Conservation (phyloP, 30 jellyfish, hydroid and myxozoan species). For the Kudoa iwatai region DNA sequence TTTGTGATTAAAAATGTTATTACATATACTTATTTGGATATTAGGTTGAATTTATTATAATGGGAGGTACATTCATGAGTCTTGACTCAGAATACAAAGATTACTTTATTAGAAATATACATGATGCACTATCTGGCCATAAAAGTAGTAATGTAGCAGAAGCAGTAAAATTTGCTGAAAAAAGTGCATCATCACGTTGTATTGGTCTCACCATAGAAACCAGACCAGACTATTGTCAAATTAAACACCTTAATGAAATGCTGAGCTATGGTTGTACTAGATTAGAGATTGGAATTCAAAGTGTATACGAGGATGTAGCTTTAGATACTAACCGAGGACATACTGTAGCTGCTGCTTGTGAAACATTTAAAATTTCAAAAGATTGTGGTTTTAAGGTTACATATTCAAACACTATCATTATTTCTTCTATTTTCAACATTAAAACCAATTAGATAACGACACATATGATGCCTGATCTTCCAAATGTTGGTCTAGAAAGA, state of each 20-base stretch:
- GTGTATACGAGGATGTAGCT: conserved; percentile 90
- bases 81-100: conserved; percentile 54
- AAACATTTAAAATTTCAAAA: conserved; percentile 48
- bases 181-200: no score
- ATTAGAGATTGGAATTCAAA: conserved; percentile 70
- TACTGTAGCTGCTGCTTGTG: conserved; percentile 77
- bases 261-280: conserved; percentile 55
- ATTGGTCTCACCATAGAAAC: conserved; percentile 78
- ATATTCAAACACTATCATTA: no score
- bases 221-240: conserved; percentile 60
- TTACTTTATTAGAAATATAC: conserved; percentile 46
- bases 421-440: no score
- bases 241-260: conserved; percentile 44
- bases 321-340: conserved; percentile 87
- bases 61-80: conserved; percentile 97
- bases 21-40: not conserved
- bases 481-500: conserved; percentile 71
- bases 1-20: no score
- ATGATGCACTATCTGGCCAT: conserved; percentile 83
- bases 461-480: conserved; percentile 93
- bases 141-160: conserved; percentile 51
- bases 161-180: conserved; percentile 25
- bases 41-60: conserved; percentile 48
- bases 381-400: conserved; percentile 76
- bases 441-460: no score